Percentiles rank a stretch among this genome's conserved stretches.
Evolutionary conservation across 2,888 invertebrate genomes (phyloP).

Genomic region (Podotricha telesiphe): DNA sequence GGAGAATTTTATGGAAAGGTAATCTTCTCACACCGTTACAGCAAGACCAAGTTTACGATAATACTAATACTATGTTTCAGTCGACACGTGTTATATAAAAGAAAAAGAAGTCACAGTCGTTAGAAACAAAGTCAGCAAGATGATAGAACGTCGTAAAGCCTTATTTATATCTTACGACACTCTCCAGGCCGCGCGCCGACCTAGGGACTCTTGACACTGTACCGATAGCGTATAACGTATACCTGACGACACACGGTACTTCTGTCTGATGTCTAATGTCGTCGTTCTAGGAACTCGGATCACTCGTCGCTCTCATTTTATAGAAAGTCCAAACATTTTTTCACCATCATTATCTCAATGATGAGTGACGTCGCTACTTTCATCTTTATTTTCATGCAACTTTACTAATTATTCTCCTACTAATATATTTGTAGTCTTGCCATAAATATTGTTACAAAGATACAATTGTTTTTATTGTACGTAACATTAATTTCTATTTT

Average conservation of each 20-base stretch:
- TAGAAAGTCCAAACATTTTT: background rate
- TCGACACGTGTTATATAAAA: background rate
- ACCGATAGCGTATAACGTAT: background rate
- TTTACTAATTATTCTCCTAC: background rate
- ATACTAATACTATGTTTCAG: background rate
- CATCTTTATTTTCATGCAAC: background rate
- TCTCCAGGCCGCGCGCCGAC: background rate
- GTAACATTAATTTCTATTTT: too few relatives aligned
- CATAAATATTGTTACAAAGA: too few relatives aligned
- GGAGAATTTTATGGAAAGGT: too few relatives aligned
- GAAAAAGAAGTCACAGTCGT: slow-evolving; percentile 5
- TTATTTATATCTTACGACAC: slow-evolving; percentile 3
- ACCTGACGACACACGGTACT: background rate
- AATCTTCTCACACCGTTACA: too few relatives aligned
- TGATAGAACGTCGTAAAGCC: slow-evolving; percentile 8
- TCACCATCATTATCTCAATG: slow-evolving; percentile 17
- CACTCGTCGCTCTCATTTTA: slow-evolving; percentile 12
- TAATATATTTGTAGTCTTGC: too few relatives aligned
- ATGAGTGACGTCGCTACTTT: slow-evolving; percentile 20
- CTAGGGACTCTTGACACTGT: slow-evolving; percentile 6
- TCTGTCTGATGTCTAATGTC: background rate
- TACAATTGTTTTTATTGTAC: too few relatives aligned
- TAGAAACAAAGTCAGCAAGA: slow-evolving; percentile 23
- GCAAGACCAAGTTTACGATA: background rate
- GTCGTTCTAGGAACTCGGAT: slow-evolving; percentile 13